Percentiles rank a stretch among this genome's conserved stretches.
phyloP scores from a whole-genome alignment of 2,113 vertebrate species.

The Gila orcuttii region DNA sequence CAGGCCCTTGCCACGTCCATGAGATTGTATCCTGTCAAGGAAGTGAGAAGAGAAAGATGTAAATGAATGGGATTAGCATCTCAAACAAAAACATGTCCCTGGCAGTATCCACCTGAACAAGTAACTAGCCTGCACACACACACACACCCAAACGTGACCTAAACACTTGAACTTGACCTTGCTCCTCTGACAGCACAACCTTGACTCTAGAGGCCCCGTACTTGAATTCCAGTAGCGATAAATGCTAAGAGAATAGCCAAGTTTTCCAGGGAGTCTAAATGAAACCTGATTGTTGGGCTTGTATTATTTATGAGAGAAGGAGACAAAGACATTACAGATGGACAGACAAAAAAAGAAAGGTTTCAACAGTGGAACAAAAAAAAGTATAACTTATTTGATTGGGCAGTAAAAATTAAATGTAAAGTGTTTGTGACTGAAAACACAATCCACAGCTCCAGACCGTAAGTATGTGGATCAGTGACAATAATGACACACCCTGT shows the following conservation, averaged over 20 bases:
- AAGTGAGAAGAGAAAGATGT: slow-evolving; percentile 5
- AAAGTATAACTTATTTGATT: background rate
- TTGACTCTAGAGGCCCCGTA: background rate
- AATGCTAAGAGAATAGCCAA: background rate
- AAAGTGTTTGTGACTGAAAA: background rate
- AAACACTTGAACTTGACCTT: background rate
- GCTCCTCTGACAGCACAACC: background rate
- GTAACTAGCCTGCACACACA: background rate
- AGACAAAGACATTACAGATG: background rate
- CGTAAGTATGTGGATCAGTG: background rate
- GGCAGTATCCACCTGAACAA: slow-evolving; percentile 9
- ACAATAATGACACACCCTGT: background rate
- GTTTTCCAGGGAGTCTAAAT: slow-evolving; percentile 2
- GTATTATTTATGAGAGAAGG: slow-evolving; percentile 26
- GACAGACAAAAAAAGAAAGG: background rate
- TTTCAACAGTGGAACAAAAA: too few species aligned
- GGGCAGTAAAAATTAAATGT: background rate
- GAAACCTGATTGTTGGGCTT: background rate
- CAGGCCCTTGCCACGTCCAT: slow-evolving; percentile 86
- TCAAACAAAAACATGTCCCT: background rate
- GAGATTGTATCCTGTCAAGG: slow-evolving; percentile 82
- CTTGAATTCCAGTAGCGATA: too few species aligned
- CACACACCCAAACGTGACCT: too few species aligned
- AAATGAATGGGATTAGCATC: background rate
- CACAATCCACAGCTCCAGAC: background rate